Conservation (phyloP, 2,113 vertebrate species). For the Psilopsiagon aymara region DNA sequence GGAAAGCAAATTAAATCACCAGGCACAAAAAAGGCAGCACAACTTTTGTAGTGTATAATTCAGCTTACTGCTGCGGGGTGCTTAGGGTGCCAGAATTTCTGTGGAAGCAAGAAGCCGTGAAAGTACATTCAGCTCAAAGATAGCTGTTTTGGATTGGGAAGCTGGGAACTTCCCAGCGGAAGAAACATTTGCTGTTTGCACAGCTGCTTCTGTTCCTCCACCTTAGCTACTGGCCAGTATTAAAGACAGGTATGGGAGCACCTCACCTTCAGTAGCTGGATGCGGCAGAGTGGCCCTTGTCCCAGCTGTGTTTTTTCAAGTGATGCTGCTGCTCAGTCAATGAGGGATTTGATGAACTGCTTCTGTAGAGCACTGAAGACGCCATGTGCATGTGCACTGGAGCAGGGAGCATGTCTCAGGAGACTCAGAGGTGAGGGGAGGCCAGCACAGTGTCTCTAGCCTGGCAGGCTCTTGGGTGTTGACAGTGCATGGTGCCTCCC, state of each 20-base stretch:
- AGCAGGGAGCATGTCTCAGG: neutral
- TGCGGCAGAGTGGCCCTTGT: neutral
- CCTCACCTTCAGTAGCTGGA: neutral
- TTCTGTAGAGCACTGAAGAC: neutral
- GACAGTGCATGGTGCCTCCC: neutral
- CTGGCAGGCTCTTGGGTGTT: neutral
- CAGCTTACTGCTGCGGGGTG: neutral
- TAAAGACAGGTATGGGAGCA: neutral
- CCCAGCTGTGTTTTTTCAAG: neutral
- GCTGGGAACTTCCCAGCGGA: neutral
- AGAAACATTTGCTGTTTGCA: neutral
- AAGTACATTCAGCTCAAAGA: neutral
- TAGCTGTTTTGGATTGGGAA: neutral
- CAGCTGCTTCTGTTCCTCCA: neutral
- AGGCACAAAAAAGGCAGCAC: neutral
- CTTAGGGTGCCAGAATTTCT: neutral
- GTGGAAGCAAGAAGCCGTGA: neutral
- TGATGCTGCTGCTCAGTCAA: neutral
- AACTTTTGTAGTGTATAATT: neutral
- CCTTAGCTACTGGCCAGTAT: neutral
- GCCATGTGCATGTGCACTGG: accelerated
- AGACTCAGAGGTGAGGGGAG: accelerated
- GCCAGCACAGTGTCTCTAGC: neutral
- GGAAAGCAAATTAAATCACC: neutral
- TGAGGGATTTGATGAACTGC: neutral